Base-by-base conservation (phyloP, 2,888 invertebrate genomes). In the Drosophila testacea region DNA sequence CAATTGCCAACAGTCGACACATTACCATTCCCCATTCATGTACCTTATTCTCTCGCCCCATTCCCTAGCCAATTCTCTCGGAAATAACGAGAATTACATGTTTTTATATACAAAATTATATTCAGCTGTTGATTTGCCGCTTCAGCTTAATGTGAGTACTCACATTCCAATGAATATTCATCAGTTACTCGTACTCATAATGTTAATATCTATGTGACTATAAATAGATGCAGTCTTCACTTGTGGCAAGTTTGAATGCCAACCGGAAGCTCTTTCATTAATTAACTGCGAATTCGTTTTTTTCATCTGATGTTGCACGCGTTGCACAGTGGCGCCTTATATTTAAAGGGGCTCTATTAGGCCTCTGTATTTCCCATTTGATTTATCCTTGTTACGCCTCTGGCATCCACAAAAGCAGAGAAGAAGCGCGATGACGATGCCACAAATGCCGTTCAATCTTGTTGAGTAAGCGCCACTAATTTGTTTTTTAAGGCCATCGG, bases 381-480 rank as follows among this genome's bases (percentile, higher is more conserved):
- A 32, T 42, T 16, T 27, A 36, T 48, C 5, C 27, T 7, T 10
- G n/a, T 13, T 22, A 44, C 39, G 52, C 62, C 63, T 36, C 47
- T 55, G 72, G 2, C 22, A 10, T 13, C 7, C 41, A 41, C 41
- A 36, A 28, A 16, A 10, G 28, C 32, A 32, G 46, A 47, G 54
- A 54, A 48, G 78, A 30, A 36, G 38, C 36, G 76, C 69, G 56
- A 83, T 86, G 88, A 83, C 78, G 72, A 59, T 67, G 75, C 73
- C 71, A 81, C 87, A 81, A 81, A 62, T 67, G 60, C 62, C 69
- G 71, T 69, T 86, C 87, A 84, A 84, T 88, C 87, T 81, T 88
- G 87, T 88, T 86, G 87, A 83, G 89, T 84, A 84, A 86, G 84
- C 81, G 67, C 79, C 87, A 86, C 76, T 84, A 88, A 84, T 84